Evolutionary conservation across 2,113 vertebrate genomes (phyloP).

Genomic region (Stercorarius parasiticus): DNA sequence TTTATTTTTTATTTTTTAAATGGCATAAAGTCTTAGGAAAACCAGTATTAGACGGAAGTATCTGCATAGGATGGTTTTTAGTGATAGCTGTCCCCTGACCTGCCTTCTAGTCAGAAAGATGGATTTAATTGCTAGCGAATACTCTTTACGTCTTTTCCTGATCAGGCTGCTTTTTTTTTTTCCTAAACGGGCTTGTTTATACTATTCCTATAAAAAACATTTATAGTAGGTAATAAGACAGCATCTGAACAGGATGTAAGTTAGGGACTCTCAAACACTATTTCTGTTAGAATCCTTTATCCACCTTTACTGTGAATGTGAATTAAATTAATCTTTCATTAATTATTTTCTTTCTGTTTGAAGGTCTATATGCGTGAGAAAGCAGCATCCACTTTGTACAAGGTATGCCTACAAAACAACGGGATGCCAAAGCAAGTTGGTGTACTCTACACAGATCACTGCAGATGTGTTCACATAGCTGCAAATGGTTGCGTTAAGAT

Average conservation of each 20-base stretch:
- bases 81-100: neutral
- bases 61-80: neutral
- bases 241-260: neutral
- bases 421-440: neutral
- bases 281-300: neutral
- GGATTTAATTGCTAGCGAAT: neutral
- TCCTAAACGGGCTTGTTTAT: neutral
- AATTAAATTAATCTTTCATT: neutral
- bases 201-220: neutral
- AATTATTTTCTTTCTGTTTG: neutral
- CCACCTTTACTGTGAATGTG: rapidly evolving
- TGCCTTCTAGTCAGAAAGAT: neutral
- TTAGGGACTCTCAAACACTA: neutral
- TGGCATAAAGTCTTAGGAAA: neutral
- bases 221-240: neutral
- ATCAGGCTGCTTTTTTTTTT: neutral
- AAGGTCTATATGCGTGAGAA: neutral
- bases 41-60: neutral
- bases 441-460: neutral
- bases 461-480: neutral
- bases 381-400: neutral
- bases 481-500: neutral
- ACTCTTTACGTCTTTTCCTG: neutral
- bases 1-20: neutral
- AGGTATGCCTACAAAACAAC: neutral